Evolutionary conservation across 2,888 invertebrate species (phyloP), one percentile per base, ranked within the genome.

Genomic region (Oxytorus armatus): DNA sequence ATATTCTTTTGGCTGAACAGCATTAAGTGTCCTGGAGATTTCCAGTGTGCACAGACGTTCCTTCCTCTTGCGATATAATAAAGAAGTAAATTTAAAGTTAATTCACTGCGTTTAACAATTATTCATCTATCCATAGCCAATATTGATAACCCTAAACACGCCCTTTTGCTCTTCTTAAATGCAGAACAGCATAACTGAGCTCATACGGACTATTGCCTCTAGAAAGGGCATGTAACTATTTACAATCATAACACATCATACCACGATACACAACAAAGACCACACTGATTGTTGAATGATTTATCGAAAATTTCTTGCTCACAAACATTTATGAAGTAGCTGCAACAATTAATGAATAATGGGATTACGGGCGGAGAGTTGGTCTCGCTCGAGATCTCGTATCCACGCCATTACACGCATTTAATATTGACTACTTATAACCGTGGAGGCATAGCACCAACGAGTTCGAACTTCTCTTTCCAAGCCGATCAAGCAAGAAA

Each of bases 261-360:
- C 8, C 49, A 49, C 21, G 49, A 18, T 18, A 49, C 21, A 49
- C 10, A 85, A 83, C 82, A 84, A 83, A 83, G 82, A 82, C 82
- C 77, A 72, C 73, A 55, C 74, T 82, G 66, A 82, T 86, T 82
- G 86, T 39, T 53, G 2, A 65, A 73, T 63, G 63, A 65, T 73
- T 73, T 73, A 73, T 73, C 55, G 53, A 44, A 29, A 7, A 44
- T 55, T 65, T 73, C 33, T 74, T 47, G 53, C 55, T 55, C 44
- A 29, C 51, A 8, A 44, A 23, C 73, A 44, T 74, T 55, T 36
- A 74, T 55, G 42, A 55, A 63, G 65, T 44, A 63, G 53, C 44
- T 55, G 42, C 53, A 74, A 65, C 73, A 74, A 74, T 65, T 74
- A 74, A 74, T 74, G 65, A 47, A 57, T 57, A 66, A 74, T 66